phyloP scores from a whole-genome alignment of 1,140 invertebrate species.

The Samia ricini region DNA sequence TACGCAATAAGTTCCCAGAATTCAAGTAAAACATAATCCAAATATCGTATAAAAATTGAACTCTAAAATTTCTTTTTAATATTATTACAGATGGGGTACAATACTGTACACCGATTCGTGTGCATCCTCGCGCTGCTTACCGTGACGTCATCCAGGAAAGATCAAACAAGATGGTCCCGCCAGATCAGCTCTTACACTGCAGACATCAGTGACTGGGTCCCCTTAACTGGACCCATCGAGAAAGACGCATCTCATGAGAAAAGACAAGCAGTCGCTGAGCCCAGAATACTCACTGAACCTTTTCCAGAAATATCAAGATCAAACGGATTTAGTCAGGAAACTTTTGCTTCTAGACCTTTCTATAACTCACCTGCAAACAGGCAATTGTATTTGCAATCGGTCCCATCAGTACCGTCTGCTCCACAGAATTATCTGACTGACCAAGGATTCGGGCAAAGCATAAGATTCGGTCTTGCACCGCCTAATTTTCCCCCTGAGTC shows the following conservation, averaged over 20 bases:
- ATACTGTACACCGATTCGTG: slow-evolving; percentile 42
- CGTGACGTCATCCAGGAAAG: slow-evolving; percentile 64
- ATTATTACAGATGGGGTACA: slow-evolving; percentile 56
- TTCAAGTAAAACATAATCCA: too few species aligned
- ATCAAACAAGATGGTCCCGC: slow-evolving; percentile 76
- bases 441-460: slow-evolving; percentile 62
- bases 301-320: slow-evolving; percentile 67
- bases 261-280: slow-evolving; percentile 69
- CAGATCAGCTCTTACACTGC: slow-evolving; percentile 69
- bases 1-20: too few species aligned
- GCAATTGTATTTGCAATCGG: slow-evolving; percentile 66
- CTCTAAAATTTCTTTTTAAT: slow-evolving; percentile 3
- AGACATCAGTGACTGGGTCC: slow-evolving; percentile 69
- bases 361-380: slow-evolving; percentile 53
- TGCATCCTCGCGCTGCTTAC: slow-evolving; percentile 70
- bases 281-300: slow-evolving; percentile 75
- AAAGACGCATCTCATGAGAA: slow-evolving; percentile 40
- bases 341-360: slow-evolving; percentile 49
- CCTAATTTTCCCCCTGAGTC: slow-evolving; percentile 62
- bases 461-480: slow-evolving; percentile 55
- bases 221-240: slow-evolving; percentile 47
- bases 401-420: slow-evolving; percentile 54
- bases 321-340: slow-evolving; percentile 56
- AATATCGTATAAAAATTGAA: too few species aligned
- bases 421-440: slow-evolving; percentile 62